Evolutionary conservation across 30 jellyfish, hydroid and myxozoan species (phyloP).

Genomic region (Aurelia aurita): DNA sequence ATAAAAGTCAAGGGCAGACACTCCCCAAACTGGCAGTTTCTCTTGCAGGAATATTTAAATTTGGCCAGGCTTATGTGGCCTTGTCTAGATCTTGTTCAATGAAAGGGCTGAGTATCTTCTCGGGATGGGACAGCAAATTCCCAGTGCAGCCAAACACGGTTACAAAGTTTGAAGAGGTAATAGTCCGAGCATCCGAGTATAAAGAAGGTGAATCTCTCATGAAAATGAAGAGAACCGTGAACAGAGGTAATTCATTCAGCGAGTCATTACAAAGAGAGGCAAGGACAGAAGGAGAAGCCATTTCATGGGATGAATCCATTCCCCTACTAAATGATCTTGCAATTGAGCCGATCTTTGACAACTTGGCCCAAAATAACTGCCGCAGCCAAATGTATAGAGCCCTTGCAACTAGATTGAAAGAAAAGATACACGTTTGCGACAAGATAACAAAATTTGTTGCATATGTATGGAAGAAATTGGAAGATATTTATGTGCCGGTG

Average conservation of each 20-base stretch:
- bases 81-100: slow-evolving; percentile 1
- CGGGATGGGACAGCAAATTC: slow-evolving; percentile 1
- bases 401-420: not conserved
- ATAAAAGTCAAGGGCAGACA: too few species aligned
- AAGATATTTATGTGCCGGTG: too few species aligned
- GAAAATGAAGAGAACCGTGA: not conserved
- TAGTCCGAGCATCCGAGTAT: not conserved
- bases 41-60: too few species aligned
- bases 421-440: not conserved
- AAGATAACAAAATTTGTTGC: too few species aligned
- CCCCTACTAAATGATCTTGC: slow-evolving; percentile 2
- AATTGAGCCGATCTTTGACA: not conserved
- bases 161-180: not conserved
- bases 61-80: too few species aligned
- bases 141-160: not conserved
- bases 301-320: slow-evolving; percentile 3
- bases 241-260: not conserved
- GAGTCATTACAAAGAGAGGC: not conserved
- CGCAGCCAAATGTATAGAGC: not conserved
- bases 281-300: not conserved
- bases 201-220: not conserved
- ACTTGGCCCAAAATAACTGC: not conserved
- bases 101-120: not conserved
- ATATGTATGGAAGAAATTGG: too few species aligned
- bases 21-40: too few species aligned